These are phyloP conservation scores for Agelas oroides DNA, from an alignment of 37 sponge, comb jelly and placozoan genomes.

Conservation along the genomic window DNA sequence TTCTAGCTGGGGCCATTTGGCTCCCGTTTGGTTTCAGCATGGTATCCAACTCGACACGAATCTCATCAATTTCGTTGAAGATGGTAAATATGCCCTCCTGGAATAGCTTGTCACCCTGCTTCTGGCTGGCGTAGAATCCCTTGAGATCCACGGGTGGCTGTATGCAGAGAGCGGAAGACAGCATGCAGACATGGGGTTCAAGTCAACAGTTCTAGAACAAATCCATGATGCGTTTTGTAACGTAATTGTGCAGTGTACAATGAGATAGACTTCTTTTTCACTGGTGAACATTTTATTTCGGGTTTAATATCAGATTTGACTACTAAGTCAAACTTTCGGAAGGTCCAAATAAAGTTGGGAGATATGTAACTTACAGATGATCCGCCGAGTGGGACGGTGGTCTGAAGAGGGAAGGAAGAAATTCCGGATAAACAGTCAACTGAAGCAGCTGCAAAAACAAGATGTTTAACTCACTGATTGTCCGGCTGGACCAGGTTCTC, in stretches of 20 bases:
- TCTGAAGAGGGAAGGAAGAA: neutral
- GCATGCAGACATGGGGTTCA: neutral
- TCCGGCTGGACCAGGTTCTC: slow-evolving; percentile 64
- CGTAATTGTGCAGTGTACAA: no score
- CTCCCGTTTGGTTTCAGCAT: slow-evolving; percentile 75
- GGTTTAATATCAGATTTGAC: no score
- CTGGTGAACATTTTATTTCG: no score
- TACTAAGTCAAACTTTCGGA: no score
- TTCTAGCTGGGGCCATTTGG: slow-evolving; percentile 55
- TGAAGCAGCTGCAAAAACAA: neutral
- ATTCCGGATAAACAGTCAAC: neutral
- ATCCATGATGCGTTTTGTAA: no score
- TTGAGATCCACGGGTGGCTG: slow-evolving; percentile 14
- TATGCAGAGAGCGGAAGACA: neutral
- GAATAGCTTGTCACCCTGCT: slow-evolving; percentile 57
- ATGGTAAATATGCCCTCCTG: slow-evolving; percentile 75
- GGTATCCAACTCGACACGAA: slow-evolving; percentile 29
- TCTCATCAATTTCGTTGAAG: slow-evolving; percentile 53
- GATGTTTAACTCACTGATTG: slow-evolving; percentile 29
- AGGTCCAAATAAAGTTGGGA: no score
- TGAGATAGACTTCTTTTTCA: no score
- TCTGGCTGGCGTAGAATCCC: slow-evolving; percentile 67
- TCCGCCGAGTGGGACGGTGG: neutral
- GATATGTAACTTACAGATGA: neutral
- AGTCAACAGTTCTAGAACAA: no score